A percentile compares a stretch with the other conserved stretches of the same genome.
phyloP scores from a whole-genome alignment of 1,140 invertebrate species.

The Laupala kohalensis region DNA sequence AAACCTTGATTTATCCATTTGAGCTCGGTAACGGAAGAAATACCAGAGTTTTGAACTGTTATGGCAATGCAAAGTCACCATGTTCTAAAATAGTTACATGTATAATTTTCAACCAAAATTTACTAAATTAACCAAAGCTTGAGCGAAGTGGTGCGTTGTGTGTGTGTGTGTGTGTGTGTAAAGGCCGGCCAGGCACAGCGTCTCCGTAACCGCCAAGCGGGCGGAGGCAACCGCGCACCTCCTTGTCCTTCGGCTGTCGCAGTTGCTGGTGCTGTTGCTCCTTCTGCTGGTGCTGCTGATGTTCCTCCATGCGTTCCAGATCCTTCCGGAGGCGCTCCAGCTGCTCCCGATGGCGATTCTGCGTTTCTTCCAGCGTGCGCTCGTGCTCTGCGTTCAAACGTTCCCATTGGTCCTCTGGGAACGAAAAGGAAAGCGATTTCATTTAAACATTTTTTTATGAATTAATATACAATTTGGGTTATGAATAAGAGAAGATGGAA shows the following conservation, averaged over 20 bases:
- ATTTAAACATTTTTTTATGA: background rate
- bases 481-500: background rate
- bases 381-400: slow-evolving; percentile 37
- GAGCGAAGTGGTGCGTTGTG: no score
- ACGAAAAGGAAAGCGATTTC: no score
- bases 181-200: no score
- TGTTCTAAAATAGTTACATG: no score
- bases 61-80: no score
- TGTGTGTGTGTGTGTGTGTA: no score
- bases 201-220: no score
- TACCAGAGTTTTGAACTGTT: no score
- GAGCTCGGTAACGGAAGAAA: no score
- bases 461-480: background rate
- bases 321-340: slow-evolving; percentile 27
- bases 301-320: slow-evolving; percentile 15
- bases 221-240: slow-evolving; percentile 19
- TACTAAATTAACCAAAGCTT: no score
- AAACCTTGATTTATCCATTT: no score
- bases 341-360: slow-evolving; percentile 36
- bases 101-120: no score
- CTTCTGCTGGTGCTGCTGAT: slow-evolving; percentile 14
- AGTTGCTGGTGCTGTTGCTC: slow-evolving; percentile 13
- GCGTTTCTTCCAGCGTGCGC: slow-evolving; percentile 33
- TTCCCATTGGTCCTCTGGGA: slow-evolving; percentile 35
- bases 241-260: slow-evolving; percentile 11